phyloP scores from a whole-genome alignment of 2,113 vertebrate genomes.

The Erythrocercus mccallii region DNA sequence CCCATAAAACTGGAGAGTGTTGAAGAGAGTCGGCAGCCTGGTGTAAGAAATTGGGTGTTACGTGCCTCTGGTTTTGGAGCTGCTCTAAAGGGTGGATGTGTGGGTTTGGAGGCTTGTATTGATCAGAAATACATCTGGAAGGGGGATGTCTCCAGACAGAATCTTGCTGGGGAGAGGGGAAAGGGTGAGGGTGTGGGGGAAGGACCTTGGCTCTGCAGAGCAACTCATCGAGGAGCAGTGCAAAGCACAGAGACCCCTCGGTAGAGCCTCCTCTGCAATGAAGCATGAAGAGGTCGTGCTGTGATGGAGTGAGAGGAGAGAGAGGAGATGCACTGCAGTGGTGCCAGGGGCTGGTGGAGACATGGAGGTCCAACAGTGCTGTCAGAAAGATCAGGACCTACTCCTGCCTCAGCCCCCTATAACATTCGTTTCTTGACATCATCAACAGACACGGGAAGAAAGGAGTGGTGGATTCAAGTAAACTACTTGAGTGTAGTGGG shows the following conservation, averaged over 20 bases:
- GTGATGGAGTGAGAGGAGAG: not conserved
- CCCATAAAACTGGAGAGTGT: not conserved
- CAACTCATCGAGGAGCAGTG: rapidly evolving
- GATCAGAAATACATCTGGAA: not conserved
- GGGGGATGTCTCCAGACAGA: not conserved
- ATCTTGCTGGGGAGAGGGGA: not conserved
- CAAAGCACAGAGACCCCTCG: not conserved
- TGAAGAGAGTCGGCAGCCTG: rapidly evolving
- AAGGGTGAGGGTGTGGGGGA: rapidly evolving
- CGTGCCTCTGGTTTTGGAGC: not conserved
- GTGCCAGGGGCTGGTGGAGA: not conserved
- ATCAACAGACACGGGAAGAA: not conserved
- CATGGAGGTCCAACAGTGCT: not conserved
- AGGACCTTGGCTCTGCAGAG: rapidly evolving
- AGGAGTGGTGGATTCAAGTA: not conserved
- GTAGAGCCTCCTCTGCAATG: not conserved
- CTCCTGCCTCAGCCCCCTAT: not conserved
- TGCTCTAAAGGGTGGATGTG: not conserved
- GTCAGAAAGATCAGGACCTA: not conserved
- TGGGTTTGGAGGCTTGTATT: not conserved
- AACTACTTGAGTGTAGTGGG: not conserved
- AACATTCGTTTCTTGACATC: not conserved
- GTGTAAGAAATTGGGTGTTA: not conserved
- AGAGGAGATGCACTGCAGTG: not conserved
- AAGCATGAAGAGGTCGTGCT: rapidly evolving